Evolutionary conservation across 2,888 invertebrate species (phyloP).

Genomic region (Myopa tessellatipennis): DNA sequence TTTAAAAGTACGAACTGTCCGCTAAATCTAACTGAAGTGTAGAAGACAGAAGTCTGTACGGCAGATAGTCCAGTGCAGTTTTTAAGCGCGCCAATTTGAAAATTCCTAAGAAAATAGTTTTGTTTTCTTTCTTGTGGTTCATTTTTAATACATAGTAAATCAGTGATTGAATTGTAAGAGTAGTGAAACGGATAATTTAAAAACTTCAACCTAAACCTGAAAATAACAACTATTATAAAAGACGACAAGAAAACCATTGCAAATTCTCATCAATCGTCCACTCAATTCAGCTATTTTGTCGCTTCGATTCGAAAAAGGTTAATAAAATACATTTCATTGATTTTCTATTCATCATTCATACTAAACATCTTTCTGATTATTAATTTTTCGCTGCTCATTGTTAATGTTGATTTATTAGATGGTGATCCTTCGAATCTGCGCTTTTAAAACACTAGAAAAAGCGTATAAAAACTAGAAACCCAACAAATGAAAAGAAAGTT

Average conservation of each 20-base stretch:
- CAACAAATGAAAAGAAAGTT: too few relatives aligned
- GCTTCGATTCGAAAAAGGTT: neutral
- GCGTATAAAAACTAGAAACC: too few relatives aligned
- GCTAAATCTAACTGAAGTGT: neutral
- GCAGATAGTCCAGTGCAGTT: neutral
- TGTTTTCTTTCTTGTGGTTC: neutral
- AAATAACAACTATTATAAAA: neutral
- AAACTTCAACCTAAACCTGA: too few relatives aligned
- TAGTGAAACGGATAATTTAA: neutral
- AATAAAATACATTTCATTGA: neutral
- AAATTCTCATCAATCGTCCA: neutral
- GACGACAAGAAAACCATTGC: neutral
- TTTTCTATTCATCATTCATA: neutral
- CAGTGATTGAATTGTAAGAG: neutral
- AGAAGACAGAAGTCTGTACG: neutral
- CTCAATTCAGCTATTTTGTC: neutral
- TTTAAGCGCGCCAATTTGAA: neutral
- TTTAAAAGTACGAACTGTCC: slow-evolving; percentile 4
- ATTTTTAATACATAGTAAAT: neutral
- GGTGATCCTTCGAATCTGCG: too few relatives aligned
- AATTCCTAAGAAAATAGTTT: neutral
- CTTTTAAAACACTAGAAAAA: too few relatives aligned
- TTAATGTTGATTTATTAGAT: too few relatives aligned
- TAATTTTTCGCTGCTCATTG: too few relatives aligned
- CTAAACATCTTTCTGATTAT: too few relatives aligned